These are phyloP conservation scores for Dicaeum eximium DNA, from an alignment of 2,113 vertebrate species.

Conservation along the genomic window DNA sequence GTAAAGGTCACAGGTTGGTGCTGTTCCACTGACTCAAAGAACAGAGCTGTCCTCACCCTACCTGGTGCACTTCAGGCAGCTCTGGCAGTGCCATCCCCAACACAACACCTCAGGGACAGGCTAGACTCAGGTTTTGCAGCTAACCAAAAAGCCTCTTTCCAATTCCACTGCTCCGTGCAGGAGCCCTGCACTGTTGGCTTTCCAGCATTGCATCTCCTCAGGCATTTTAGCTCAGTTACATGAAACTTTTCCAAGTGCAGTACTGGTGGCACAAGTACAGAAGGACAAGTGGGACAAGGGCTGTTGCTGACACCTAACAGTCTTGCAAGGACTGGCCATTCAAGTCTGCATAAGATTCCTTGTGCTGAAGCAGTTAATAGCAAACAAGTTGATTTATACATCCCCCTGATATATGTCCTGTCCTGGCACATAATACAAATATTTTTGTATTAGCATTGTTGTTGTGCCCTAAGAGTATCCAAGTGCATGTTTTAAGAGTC, in stretches of 20 bases:
- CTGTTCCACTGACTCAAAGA: neutral
- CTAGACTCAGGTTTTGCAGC: neutral
- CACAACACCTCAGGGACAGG: neutral
- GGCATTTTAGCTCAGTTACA: neutral
- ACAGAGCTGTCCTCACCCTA: neutral
- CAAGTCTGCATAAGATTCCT: neutral
- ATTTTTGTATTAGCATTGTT: rapidly evolving
- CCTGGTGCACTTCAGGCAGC: neutral
- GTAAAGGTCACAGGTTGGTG: neutral
- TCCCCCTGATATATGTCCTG: too few relatives aligned
- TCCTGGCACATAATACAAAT: neutral
- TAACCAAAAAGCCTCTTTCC: neutral
- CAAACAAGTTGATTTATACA: neutral
- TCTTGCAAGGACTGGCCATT: neutral
- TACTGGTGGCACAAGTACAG: neutral
- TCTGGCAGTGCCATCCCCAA: neutral
- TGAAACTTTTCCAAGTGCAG: neutral
- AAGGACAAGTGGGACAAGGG: neutral
- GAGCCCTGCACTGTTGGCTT: rapidly evolving
- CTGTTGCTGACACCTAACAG: neutral
- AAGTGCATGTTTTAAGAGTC: neutral
- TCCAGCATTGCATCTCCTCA: neutral
- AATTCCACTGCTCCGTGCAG: too few relatives aligned
- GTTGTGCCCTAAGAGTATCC: neutral
- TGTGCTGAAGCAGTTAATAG: neutral